Percentiles rank a stretch among this genome's conserved stretches.
Conservation (phyloP, 2,113 vertebrate species). For the Trogon melanurus region DNA sequence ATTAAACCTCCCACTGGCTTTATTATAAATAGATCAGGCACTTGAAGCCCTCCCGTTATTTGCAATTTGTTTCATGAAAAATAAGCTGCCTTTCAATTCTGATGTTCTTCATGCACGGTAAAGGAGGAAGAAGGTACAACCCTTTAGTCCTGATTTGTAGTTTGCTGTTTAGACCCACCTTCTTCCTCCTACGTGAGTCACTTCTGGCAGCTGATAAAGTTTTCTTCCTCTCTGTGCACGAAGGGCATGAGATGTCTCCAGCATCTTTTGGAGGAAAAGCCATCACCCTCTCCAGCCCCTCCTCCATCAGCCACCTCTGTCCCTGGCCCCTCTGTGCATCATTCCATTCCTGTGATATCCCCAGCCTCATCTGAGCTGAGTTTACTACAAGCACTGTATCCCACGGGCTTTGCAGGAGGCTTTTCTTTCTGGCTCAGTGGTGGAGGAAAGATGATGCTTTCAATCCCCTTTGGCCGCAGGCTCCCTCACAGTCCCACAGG, state of each 20-base stretch:
- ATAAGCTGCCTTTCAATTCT: background rate
- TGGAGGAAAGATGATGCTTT: background rate
- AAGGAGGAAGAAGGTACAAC: background rate
- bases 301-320: background rate
- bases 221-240: background rate
- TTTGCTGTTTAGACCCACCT: background rate
- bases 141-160: background rate
- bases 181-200: background rate
- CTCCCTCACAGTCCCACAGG: constrained; percentile 11
- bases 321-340: background rate
- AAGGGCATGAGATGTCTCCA: background rate
- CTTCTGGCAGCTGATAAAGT: background rate
- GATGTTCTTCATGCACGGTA: background rate
- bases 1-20: constrained; percentile 24
- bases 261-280: background rate
- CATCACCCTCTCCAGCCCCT: background rate
- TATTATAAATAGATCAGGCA: constrained; percentile 24
- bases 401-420: background rate
- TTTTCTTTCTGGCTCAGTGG: background rate
- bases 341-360: background rate
- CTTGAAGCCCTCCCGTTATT: constrained; percentile 2
- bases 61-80: background rate
- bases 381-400: background rate
- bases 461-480: background rate
- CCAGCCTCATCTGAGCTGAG: background rate